These are phyloP conservation scores for Actias luna DNA, from an alignment of 2,888 invertebrate genomes.

Conservation along the genomic window DNA sequence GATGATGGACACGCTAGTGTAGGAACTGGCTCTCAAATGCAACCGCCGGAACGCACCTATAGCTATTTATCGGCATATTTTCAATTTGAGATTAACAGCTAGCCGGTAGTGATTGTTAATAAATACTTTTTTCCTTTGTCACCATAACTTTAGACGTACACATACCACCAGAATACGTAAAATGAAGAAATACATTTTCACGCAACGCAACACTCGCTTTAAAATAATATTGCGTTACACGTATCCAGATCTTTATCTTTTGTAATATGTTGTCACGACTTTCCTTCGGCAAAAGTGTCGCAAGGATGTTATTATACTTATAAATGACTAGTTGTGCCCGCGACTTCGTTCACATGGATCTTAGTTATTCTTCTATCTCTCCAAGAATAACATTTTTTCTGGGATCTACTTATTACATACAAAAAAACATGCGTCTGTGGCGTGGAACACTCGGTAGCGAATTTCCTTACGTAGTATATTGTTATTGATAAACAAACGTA, in stretches of 20 bases:
- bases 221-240: slow-evolving; percentile 7
- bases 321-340: not conserved
- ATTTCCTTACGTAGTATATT: too few relatives aligned
- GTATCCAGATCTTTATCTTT: slow-evolving; percentile 15
- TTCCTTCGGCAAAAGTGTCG: slow-evolving; percentile 14
- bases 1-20: too few relatives aligned
- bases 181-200: slow-evolving; percentile 4
- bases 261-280: slow-evolving; percentile 10
- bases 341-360: too few relatives aligned
- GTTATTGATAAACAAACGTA: too few relatives aligned
- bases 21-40: too few relatives aligned
- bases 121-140: not conserved
- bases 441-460: too few relatives aligned
- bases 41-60: too few relatives aligned
- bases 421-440: too few relatives aligned
- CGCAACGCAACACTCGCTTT: not conserved
- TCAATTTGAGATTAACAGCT: not conserved
- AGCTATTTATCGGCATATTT: too few relatives aligned
- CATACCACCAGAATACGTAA: not conserved
- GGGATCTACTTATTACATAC: too few relatives aligned
- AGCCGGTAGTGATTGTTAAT: not conserved
- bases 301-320: slow-evolving; percentile 9
- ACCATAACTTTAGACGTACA: not conserved
- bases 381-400: too few relatives aligned
- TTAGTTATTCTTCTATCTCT: too few relatives aligned